Conservation (phyloP, 2,797 vertebrate genomes). For the Falco peregrinus region DNA sequence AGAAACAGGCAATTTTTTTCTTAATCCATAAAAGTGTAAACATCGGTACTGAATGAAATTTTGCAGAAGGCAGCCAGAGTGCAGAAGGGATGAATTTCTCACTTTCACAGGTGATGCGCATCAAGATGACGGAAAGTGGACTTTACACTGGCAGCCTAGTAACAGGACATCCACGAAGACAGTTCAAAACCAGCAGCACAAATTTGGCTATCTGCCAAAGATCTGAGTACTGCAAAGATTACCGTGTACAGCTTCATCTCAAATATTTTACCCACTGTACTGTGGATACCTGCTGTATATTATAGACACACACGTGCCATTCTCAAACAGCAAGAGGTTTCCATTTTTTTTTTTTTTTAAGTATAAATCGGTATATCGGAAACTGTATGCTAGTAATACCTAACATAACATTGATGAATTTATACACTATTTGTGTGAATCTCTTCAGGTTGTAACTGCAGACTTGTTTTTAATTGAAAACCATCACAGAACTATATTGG, state of each 20-base stretch:
- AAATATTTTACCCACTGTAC: slow-evolving; percentile 40
- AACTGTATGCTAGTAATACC: slow-evolving; percentile 52
- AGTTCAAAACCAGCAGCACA: slow-evolving; percentile 41
- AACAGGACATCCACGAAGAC: slow-evolving; percentile 62
- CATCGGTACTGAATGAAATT: slow-evolving; percentile 4
- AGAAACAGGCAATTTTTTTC: slow-evolving; percentile 35
- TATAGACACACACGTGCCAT: neutral
- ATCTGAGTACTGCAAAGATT: slow-evolving; percentile 43
- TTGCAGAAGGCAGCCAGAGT: slow-evolving; percentile 34
- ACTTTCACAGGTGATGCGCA: slow-evolving; percentile 41
- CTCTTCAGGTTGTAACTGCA: neutral
- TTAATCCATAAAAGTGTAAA: slow-evolving; percentile 50
- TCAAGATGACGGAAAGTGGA: slow-evolving; percentile 34
- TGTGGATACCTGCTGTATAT: neutral
- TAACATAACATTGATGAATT: slow-evolving; percentile 47
- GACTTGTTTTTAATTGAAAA: slow-evolving; percentile 16
- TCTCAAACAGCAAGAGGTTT: slow-evolving; percentile 43
- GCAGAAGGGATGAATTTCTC: slow-evolving; percentile 49
- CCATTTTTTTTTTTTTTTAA: neutral
- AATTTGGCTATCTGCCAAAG: slow-evolving; percentile 54
- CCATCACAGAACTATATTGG: neutral
- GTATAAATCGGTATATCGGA: slow-evolving; percentile 4
- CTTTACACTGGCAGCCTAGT: slow-evolving; percentile 50
- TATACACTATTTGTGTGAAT: slow-evolving; percentile 13
- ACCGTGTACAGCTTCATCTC: slow-evolving; percentile 27